Evolutionary conservation across 1,140 invertebrate species (phyloP).

Genomic region (Camponotus pennsylvanicus): DNA sequence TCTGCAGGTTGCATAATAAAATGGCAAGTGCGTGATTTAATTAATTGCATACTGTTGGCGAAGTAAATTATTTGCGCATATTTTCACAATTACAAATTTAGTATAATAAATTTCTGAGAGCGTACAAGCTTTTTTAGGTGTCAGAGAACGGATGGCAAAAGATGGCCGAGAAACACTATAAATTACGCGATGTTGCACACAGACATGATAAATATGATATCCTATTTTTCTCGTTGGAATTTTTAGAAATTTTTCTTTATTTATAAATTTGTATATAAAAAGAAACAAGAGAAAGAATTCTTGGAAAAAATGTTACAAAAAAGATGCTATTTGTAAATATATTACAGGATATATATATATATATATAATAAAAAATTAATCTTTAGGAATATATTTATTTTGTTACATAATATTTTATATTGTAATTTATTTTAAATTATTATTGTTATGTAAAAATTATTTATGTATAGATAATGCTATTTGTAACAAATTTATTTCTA

Average conservation of each 20-base stretch:
- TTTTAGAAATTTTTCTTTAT: conserved; percentile 8
- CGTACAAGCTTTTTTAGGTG: not conserved
- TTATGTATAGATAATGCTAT: not conserved
- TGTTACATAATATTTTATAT: not conserved
- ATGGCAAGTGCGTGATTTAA: conserved; percentile 41
- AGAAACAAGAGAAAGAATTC: not conserved
- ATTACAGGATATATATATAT: not conserved
- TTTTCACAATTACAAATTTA: conserved; percentile 42
- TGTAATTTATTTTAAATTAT: not conserved
- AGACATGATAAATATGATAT: not conserved
- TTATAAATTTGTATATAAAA: conserved; percentile 35
- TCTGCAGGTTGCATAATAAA: conserved; percentile 44
- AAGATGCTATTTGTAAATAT: too few relatives aligned
- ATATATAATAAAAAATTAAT: not conserved
- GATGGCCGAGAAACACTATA: not conserved
- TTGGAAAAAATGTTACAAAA: not conserved
- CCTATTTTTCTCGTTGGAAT: not conserved
- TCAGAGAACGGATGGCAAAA: not conserved
- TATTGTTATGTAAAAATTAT: not conserved
- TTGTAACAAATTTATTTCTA: not conserved
- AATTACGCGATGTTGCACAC: conserved; percentile 11
- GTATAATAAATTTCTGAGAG: conserved; percentile 24
- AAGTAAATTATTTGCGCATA: conserved; percentile 39
- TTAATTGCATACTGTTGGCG: conserved; percentile 36
- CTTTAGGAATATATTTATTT: conserved; percentile 12